These are phyloP conservation scores for Gymnothorax reevesii DNA, from an alignment of 2,797 vertebrate species.

Conservation along the genomic window DNA sequence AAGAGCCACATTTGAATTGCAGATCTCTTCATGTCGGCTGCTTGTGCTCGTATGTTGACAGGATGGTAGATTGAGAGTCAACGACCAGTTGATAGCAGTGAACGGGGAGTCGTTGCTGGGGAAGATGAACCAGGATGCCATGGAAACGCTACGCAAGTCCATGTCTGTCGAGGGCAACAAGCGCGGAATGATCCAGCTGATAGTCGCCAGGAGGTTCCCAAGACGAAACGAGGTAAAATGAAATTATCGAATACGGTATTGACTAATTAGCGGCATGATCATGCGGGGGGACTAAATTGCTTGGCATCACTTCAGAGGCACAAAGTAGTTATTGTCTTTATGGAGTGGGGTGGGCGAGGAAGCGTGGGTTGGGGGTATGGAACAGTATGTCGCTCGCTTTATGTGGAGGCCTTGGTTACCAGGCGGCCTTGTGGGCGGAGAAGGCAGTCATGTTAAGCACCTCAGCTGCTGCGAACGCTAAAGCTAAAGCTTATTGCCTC, in stretches of 20 bases:
- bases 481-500: conserved; percentile 38
- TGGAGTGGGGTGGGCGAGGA: background rate
- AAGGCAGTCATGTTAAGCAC: conserved; percentile 21
- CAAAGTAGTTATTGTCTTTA: conserved; percentile 23
- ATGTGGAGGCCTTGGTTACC: background rate
- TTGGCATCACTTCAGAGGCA: conserved; percentile 25
- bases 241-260: background rate
- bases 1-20: background rate
- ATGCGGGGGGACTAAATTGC: conserved; percentile 18
- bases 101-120: conserved; percentile 92
- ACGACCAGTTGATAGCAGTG: conserved; percentile 94
- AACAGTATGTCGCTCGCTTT: background rate
- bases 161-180: conserved; percentile 97
- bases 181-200: conserved; percentile 93
- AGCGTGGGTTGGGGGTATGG: background rate
- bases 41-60: conserved; percentile 51
- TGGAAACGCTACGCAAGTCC: conserved; percentile 92
- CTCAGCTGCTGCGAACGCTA: conserved; percentile 45
- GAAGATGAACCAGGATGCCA: conserved; percentile 96
- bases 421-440: conserved; percentile 27
- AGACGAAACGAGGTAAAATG: conserved; percentile 82
- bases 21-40: background rate
- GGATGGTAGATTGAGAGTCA: conserved; percentile 93
- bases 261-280: conserved; percentile 33
- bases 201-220: conserved; percentile 84